phyloP scores from a whole-genome alignment of 2,113 vertebrate genomes.

The Rhipidura dahli region DNA sequence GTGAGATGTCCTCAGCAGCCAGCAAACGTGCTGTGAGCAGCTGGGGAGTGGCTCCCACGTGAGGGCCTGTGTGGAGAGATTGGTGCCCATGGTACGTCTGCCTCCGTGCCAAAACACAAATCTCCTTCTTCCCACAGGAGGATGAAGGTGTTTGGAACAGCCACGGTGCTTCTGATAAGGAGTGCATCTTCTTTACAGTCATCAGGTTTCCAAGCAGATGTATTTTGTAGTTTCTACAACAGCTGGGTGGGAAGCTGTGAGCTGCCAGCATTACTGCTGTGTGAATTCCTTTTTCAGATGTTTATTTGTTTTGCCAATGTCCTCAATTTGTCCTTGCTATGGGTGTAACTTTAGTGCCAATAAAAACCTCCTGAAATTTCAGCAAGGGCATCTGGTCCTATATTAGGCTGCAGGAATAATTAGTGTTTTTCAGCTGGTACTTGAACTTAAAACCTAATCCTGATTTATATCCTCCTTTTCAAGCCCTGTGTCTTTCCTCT shows the following conservation, averaged over 20 bases:
- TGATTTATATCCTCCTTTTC: background rate
- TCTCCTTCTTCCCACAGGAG: background rate
- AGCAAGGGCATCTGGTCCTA: background rate
- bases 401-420: background rate
- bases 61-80: background rate
- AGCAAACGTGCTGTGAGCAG: background rate
- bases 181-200: background rate
- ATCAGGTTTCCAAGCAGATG: background rate
- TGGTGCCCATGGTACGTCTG: background rate
- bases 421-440: background rate
- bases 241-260: background rate
- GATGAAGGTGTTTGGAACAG: background rate
- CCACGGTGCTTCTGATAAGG: background rate
- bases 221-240: background rate
- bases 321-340: background rate
- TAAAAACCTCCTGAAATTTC: background rate
- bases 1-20: background rate
- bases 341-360: background rate
- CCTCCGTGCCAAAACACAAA: background rate
- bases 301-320: background rate
- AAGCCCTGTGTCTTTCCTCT: background rate
- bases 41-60: accelerated
- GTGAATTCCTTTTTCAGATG: background rate
- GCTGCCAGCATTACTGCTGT: background rate
- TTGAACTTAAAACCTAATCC: background rate